Evolutionary conservation across 2,797 vertebrate species (phyloP), one percentile per base, ranked within the genome.

Genomic region (Acanthis flammea): DNA sequence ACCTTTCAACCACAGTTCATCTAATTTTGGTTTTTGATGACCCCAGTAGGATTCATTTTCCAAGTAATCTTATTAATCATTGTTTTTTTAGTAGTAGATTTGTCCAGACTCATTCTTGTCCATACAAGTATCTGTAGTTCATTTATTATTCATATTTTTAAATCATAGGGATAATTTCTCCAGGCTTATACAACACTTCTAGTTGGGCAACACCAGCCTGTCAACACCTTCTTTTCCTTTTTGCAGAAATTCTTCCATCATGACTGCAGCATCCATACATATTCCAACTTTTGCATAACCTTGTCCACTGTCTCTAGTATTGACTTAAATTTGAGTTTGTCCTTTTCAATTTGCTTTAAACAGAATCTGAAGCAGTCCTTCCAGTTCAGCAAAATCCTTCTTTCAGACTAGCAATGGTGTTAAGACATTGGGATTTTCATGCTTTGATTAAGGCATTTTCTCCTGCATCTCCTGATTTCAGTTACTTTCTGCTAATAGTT

Each of bases 71-170:
- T 61, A 50, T 28, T 37, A 84, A 67, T 44, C 41, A 30, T 16
- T 41, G 10, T 0, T 21, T 73, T 28, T 90, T 73, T 33, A 54
- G 42, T 44, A 78, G 19, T 57, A 37, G 63, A 81, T 71, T 80
- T 48, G 19, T 80, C 53, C 37, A 53, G 39, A 88, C 42, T 86
- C 39, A 42, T 61, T 63, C 51, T 6, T 45, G 18, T 67, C 57
- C 41, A 63, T 21, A 67, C 21, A 48, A 42, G 8, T 92, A 87
- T 47, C 50, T 75, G 62, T 30, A 93, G n/a, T 61, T 84, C 27
- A 79, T 68, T 92, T 87, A 86, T 84, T 89, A 75, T 74, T 84
- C 61, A 61, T 78, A 77, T 86, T 92, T 92, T 90, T n/a, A 74
- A 74, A 53, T 70, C 57, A 73, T 14, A 71, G 21, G 10, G 41